Conservation (phyloP, 2,113 vertebrate species). For the Bettongia penicillata region DNA sequence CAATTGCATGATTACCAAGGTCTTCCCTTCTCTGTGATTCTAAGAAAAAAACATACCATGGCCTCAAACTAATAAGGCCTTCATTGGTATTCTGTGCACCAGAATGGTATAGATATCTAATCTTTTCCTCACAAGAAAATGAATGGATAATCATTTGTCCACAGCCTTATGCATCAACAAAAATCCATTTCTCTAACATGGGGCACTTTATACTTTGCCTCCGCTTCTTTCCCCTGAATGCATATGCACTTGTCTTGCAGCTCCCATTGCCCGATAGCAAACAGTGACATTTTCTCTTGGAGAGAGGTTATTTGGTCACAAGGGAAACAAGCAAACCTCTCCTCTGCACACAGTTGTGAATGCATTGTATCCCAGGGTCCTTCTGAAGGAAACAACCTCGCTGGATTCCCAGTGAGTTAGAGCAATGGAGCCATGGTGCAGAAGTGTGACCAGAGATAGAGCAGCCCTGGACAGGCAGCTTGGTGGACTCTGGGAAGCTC, state of each 20-base stretch:
- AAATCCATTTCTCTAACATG: constrained; percentile 65
- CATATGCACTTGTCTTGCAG: constrained; percentile 54
- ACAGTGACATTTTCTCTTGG: constrained; percentile 65
- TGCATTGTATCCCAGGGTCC: background rate
- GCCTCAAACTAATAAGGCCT: background rate
- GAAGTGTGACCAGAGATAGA: background rate
- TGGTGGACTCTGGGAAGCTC: background rate
- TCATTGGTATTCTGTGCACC: constrained; percentile 70
- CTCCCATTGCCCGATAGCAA: constrained; percentile 67
- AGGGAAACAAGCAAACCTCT: constrained; percentile 61
- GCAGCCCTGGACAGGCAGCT: background rate
- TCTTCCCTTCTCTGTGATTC: background rate
- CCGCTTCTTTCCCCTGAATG: background rate
- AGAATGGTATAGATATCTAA: constrained; percentile 71
- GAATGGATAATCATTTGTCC: constrained; percentile 79
- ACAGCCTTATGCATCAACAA: constrained; percentile 69
- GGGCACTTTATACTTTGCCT: constrained; percentile 31
- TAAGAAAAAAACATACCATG: background rate
- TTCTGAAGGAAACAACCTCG: background rate
- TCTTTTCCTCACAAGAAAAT: constrained; percentile 71
- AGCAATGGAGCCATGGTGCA: background rate
- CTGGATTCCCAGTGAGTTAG: background rate
- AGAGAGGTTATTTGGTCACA: constrained; percentile 69
- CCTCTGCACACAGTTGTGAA: constrained; percentile 20
- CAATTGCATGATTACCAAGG: background rate